Base-by-base conservation (phyloP, 2,113 vertebrate genomes). In the Echinops telfairi region DNA sequence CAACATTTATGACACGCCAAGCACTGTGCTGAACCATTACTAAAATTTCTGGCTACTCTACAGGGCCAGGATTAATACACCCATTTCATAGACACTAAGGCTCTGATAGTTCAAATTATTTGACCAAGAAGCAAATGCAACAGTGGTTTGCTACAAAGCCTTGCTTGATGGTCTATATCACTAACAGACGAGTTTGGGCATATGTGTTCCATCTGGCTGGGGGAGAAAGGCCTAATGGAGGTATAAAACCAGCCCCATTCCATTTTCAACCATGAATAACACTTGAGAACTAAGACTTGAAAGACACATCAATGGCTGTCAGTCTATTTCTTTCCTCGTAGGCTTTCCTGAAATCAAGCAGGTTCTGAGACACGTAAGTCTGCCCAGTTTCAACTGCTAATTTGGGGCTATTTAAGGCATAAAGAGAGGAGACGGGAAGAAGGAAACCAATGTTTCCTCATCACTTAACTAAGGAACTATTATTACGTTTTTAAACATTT, bases 91-190 rank as follows among this genome's bases (percentile, higher is more conserved):
- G 68, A 90, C 36, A 86, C 16, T 20, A 75, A 86, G 22, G 3
- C 16, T 86, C 62, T 33, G 3, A 60, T 31, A 70, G 43, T 36
- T 25, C 75, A 75, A 58, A 58, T 90, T 90, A 86, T 76, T 57
- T 70, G 2, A 10, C 23, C 29, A 91, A 62, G 43, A 87, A 70
- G 31, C 47, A 94, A 94, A 91, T 38, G 70, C 9, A 40, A 87
- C 29, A 83, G 31, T 36, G 76, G 43, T 86, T 43, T 77, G 43
- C 70, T 33, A 5, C 57, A 82, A 66, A 94, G 43, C 29, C 43
- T 82, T 64, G 58, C 77, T 19, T 58, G 57, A 43, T 47, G 20
- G 27, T 81, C 33, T 76, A 43, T 23, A 40, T 43, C 0, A 31
- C 16, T 76, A 68, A 66, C 33, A 77, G 81, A 43, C 29, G 33